phyloP scores from a whole-genome alignment of 2,797 vertebrate species.

The Poliocrania exsul region DNA sequence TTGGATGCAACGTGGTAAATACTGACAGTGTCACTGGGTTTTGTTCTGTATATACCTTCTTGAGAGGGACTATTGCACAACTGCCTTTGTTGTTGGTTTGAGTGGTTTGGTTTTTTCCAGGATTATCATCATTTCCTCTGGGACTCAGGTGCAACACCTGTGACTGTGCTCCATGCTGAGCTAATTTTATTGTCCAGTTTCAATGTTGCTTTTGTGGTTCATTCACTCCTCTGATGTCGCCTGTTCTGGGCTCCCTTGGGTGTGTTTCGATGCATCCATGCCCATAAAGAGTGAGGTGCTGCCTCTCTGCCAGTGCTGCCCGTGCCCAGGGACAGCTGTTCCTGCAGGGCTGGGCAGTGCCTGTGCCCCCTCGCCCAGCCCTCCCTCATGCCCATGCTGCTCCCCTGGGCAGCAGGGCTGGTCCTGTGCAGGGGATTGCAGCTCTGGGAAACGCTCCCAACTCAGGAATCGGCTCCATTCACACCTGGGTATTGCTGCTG shows the following conservation, averaged over 20 bases:
- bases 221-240: neutral
- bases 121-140: neutral
- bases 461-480: neutral
- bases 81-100: neutral
- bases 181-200: neutral
- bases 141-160: neutral
- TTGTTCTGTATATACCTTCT: neutral
- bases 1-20: neutral
- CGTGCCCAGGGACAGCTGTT: no score
- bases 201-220: neutral
- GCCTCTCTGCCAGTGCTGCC: neutral
- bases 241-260: neutral
- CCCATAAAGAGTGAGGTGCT: neutral
- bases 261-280: neutral
- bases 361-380: neutral
- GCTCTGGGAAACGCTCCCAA: neutral
- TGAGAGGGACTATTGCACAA: neutral
- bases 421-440: neutral
- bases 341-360: neutral
- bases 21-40: neutral
- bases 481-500: neutral
- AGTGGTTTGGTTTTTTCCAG: neutral
- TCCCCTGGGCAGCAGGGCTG: neutral
- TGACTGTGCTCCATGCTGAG: neutral
- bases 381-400: neutral